phyloP scores from a whole-genome alignment of 1,140 invertebrate species.

The Pseudomyrmex flavicornis region DNA sequence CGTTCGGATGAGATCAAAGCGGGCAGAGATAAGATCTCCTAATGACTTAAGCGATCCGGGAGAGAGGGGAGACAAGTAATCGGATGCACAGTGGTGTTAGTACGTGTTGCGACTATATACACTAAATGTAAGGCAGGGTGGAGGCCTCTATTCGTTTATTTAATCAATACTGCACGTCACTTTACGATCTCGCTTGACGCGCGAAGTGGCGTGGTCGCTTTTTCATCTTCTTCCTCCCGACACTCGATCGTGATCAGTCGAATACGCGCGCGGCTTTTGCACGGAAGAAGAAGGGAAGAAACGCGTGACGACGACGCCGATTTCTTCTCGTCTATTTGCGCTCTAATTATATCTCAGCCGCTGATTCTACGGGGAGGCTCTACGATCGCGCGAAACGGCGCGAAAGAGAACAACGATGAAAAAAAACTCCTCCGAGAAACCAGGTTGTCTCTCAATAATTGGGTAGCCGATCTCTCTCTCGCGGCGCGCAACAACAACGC shows the following conservation, averaged over 20 bases:
- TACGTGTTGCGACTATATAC: conserved; percentile 50
- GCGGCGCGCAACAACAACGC: conserved; percentile 32
- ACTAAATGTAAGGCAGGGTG: not conserved
- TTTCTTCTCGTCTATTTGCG: conserved; percentile 6
- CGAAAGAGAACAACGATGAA: not conserved
- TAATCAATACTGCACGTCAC: conserved; percentile 3
- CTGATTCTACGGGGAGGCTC: conserved; percentile 2
- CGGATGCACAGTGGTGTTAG: conserved; percentile 49
- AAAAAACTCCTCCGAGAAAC: conserved; percentile 33
- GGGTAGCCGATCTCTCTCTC: conserved; percentile 49
- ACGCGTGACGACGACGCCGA: conserved; percentile 1
- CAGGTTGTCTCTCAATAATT: conserved; percentile 8
- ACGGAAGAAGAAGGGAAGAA: not conserved
- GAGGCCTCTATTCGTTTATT: not conserved
- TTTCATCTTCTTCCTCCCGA: not conserved
- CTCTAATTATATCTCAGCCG: conserved; percentile 1
- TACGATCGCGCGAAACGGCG: not conserved
- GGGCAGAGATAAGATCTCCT: conserved; percentile 28
- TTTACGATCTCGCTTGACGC: conserved; percentile 8
- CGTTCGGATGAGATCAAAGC: conserved; percentile 53
- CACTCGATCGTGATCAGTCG: not conserved
- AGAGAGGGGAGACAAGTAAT: not conserved
- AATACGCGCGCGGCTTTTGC: conserved; percentile 4
- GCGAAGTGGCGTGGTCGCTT: conserved; percentile 1
- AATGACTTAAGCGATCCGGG: conserved; percentile 51